A percentile compares a stretch with the other conserved stretches of the same genome.
Conservation (phyloP, 2,888 invertebrate species). For the Drosophila yooni region DNA sequence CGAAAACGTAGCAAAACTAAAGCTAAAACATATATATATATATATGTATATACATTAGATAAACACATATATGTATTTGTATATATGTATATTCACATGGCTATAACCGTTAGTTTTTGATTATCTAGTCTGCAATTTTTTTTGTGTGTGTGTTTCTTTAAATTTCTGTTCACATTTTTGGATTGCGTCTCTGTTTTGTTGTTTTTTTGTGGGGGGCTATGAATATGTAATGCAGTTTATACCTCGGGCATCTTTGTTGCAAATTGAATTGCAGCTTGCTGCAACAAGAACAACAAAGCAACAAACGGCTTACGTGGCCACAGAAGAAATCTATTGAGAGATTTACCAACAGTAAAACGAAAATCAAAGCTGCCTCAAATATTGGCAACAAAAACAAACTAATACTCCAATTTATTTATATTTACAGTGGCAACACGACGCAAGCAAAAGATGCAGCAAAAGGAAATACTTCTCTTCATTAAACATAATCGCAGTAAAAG, state of each 20-base stretch:
- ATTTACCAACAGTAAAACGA: slow-evolving; percentile 30
- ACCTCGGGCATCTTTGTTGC: slow-evolving; percentile 58
- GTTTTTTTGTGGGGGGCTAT: slow-evolving; percentile 31
- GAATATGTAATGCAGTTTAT: slow-evolving; percentile 55
- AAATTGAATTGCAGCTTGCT: slow-evolving; percentile 64
- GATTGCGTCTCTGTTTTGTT: slow-evolving; percentile 24
- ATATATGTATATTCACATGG: slow-evolving; percentile 19
- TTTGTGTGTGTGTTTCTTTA: slow-evolving; percentile 13
- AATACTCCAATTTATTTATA: neutral
- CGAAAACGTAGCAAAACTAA: slow-evolving; percentile 57
- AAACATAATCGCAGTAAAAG: neutral
- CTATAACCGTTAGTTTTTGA: slow-evolving; percentile 40
- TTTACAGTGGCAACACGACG: slow-evolving; percentile 32
- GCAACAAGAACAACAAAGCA: slow-evolving; percentile 13
- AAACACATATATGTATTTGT: slow-evolving; percentile 7
- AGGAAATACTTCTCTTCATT: neutral
- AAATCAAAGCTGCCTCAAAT: slow-evolving; percentile 5
- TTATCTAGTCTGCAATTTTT: slow-evolving; percentile 14
- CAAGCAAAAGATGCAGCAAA: neutral
- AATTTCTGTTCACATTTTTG: slow-evolving; percentile 20
- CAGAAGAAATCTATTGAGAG: slow-evolving; percentile 54
- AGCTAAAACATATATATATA: slow-evolving; percentile 16
- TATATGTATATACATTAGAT: slow-evolving; percentile 9
- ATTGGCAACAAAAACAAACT: neutral
- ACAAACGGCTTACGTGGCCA: slow-evolving; percentile 67